A percentile compares a stretch with the other conserved stretches of the same genome.
Conservation (phyloP, 2,888 invertebrate genomes). For the Dugesia japonica region DNA sequence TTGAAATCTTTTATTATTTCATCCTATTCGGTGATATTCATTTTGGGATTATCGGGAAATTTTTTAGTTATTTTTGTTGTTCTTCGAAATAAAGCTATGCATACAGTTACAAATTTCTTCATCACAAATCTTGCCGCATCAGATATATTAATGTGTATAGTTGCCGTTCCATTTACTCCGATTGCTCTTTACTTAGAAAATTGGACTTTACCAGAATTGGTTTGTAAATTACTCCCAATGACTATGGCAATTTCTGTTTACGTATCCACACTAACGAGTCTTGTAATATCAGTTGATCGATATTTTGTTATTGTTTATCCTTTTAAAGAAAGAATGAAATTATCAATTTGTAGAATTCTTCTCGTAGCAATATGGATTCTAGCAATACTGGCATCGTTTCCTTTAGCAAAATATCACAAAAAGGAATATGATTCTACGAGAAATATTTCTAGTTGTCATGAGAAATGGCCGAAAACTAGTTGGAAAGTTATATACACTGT, state of each 20-base stretch:
- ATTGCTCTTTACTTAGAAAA: slow-evolving; percentile 71
- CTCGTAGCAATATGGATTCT: slow-evolving; percentile 78
- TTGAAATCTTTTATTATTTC: neutral
- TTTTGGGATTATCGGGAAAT: slow-evolving; percentile 52
- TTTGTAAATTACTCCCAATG: slow-evolving; percentile 81
- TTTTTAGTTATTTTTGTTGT: slow-evolving; percentile 77
- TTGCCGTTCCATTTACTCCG: slow-evolving; percentile 89
- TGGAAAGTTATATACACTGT: slow-evolving; percentile 52
- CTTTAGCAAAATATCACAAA: slow-evolving; percentile 63
- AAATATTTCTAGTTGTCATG: slow-evolving; percentile 48
- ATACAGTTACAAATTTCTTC: slow-evolving; percentile 88
- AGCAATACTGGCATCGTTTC: slow-evolving; percentile 68
- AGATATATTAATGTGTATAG: slow-evolving; percentile 74
- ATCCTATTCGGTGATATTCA: slow-evolving; percentile 6
- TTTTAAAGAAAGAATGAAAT: slow-evolving; percentile 74
- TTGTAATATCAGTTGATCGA: slow-evolving; percentile 86
- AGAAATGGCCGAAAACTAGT: slow-evolving; percentile 62
- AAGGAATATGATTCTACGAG: slow-evolving; percentile 34
- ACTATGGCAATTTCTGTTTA: slow-evolving; percentile 72
- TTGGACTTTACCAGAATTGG: slow-evolving; percentile 76
- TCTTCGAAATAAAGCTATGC: slow-evolving; percentile 77
- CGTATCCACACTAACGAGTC: slow-evolving; percentile 84
- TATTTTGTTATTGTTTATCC: slow-evolving; percentile 93
- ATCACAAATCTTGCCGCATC: slow-evolving; percentile 86
- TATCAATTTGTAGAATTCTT: slow-evolving; percentile 66